These are phyloP conservation scores for Lepeophtheirus nordmannii DNA, from an alignment of 2,888 invertebrate species.

Conservation along the genomic window DNA sequence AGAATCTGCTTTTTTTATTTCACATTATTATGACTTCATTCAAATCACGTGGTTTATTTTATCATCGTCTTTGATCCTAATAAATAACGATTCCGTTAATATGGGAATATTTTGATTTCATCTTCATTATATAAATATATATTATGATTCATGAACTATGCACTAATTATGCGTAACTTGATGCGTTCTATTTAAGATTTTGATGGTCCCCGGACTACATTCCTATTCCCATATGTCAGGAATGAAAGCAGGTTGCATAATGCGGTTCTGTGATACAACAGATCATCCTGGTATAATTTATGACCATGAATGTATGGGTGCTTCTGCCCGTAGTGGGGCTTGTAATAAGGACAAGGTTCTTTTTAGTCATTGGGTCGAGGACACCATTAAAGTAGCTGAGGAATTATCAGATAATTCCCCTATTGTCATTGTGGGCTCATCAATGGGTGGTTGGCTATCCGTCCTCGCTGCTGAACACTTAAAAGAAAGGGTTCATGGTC, in stretches of 20 bases:
- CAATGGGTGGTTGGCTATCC: conserved; percentile 24
- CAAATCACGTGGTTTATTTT: too few species aligned
- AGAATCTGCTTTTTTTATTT: too few species aligned
- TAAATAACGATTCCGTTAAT: too few species aligned
- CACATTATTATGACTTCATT: too few species aligned
- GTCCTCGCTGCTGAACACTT: not conserved
- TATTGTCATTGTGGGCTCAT: conserved; percentile 19
- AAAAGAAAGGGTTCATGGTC: conserved; percentile 14
- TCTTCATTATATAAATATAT: too few species aligned
- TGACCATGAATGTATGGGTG: conserved; percentile 23
- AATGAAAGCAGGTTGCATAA: conserved; percentile 9
- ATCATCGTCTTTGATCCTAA: too few species aligned
- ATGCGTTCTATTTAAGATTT: not conserved
- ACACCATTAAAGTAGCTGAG: conserved; percentile 9
- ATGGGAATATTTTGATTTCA: too few species aligned
- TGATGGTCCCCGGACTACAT: conserved; percentile 23
- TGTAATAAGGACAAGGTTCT: not conserved
- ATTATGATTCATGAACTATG: too few species aligned
- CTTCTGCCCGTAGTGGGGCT: not conserved
- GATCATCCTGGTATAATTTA: conserved; percentile 17
- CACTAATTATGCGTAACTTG: not conserved
- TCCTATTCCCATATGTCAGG: conserved; percentile 22
- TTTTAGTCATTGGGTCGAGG: conserved; percentile 23
- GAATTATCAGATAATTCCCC: conserved; percentile 20
- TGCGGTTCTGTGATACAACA: conserved; percentile 21